Base-by-base conservation (phyloP, 2,888 invertebrate genomes). In the Ommatoiulus sabulosus region DNA sequence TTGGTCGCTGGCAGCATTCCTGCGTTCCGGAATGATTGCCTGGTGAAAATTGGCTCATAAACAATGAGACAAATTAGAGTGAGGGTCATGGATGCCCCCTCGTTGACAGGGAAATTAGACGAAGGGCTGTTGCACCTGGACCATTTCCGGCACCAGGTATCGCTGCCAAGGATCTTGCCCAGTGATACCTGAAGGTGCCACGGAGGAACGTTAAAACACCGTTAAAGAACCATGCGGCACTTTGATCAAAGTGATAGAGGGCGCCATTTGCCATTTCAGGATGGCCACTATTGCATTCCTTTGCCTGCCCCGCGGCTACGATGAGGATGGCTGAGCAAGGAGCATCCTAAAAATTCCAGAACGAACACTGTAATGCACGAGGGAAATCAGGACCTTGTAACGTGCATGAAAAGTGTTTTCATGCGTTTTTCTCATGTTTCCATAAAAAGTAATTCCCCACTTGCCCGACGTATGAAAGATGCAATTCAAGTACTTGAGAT, bases 11-110 rank as follows among this genome's bases (percentile, higher is more conserved):
- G 72, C 20, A 72, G 72, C 72, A 72, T 72, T 72, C n/a, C 8
- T 72, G 72, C 72, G 72, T 72, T 72, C 72, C 72, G 8, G 72
- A 72, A 24, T 72, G 72, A 72, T 72, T 72, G 72, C 72, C 72
- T 24, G 72, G 24, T 72, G 72, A 20, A 72, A 72, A 72, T 72
- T 72, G 24, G 24, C 72, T 72, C 72, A 12, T 72, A 72, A 72
- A 72, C 72, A 20, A 72, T 72, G 72, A 72, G 72, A 72, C 72
- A 24, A 72, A 72, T 72, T 72, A 8, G 72, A 72, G 24, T 24
- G 72, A 72, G 72, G 72, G 72, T 72, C 72, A 8, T 72, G 20
- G 72, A 72, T 72, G 72, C 72, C 72, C 72, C 72, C 72, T 72
- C 20, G 72, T 24, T 72, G 72, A 72, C 72, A 72, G 72, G n/a